These are phyloP conservation scores for Dicentrarchus labrax DNA, from an alignment of 2,113 vertebrate species.

Conservation along the genomic window DNA sequence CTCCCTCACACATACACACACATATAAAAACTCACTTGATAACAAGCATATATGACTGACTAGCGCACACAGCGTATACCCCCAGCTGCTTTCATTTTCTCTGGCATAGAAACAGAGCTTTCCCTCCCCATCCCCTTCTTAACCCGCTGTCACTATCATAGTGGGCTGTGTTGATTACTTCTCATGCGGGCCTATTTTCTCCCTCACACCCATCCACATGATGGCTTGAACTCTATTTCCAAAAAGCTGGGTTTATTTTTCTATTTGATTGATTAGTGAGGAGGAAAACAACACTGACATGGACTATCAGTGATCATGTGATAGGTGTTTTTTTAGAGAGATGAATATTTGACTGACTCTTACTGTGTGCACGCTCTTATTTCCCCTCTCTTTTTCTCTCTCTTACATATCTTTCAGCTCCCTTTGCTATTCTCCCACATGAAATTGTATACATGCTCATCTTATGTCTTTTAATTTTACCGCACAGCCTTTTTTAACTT, in stretches of 20 bases:
- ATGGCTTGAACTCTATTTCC: constrained; percentile 62
- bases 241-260: constrained; percentile 43
- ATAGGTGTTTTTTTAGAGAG: constrained; percentile 19
- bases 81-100: constrained; percentile 80
- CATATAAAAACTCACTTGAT: constrained; percentile 41
- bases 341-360: constrained; percentile 2
- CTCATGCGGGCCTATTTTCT: constrained; percentile 59
- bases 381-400: background rate
- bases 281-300: constrained; percentile 46
- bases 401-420: background rate
- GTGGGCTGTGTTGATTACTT: constrained; percentile 69
- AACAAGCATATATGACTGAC: constrained; percentile 73
- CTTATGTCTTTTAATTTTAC: constrained; percentile 15
- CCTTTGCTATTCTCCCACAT: background rate
- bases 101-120: constrained; percentile 48
- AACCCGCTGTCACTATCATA: constrained; percentile 68
- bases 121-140: constrained; percentile 57
- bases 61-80: constrained; percentile 41
- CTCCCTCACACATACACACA: constrained; percentile 12
- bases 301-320: constrained; percentile 25
- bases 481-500: constrained; percentile 10
- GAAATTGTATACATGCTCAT: constrained; percentile 8
- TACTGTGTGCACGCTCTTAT: background rate
- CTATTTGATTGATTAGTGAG: constrained; percentile 53
- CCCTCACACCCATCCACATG: constrained; percentile 28